Conservation (phyloP, 2,797 vertebrate genomes). For the Loriculus beryllinus region DNA sequence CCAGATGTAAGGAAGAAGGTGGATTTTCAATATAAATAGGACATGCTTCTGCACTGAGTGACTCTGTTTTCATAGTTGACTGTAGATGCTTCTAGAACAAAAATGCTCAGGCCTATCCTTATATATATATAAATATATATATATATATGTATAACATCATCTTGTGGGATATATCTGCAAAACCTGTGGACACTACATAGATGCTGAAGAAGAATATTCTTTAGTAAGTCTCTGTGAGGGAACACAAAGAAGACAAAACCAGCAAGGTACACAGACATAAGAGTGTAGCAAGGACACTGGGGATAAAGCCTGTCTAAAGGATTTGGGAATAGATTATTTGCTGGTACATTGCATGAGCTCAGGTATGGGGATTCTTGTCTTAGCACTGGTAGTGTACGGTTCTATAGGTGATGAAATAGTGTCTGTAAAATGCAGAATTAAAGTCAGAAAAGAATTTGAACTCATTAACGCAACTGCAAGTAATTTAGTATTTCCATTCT, state of each 20-base stretch:
- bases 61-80: not conserved
- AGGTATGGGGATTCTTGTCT: not conserved
- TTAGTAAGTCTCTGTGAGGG: not conserved
- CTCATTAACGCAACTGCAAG: not conserved
- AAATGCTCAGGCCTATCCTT: not conserved
- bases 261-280: not conserved
- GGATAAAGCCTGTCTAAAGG: not conserved
- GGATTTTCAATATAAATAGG: not conserved
- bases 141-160: not conserved
- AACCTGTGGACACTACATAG: accelerated
- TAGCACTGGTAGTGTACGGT: not conserved
- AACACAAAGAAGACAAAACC: not conserved
- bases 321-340: not conserved
- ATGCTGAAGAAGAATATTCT: not conserved
- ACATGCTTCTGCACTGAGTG: not conserved
- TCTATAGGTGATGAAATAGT: not conserved
- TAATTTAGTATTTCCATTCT: not conserved
- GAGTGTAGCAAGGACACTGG: not conserved
- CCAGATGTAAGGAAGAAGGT: not conserved
- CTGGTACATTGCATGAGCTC: not conserved
- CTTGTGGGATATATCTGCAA: not conserved
- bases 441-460: not conserved
- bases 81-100: not conserved
- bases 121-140: too few relatives aligned
- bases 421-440: not conserved